A percentile compares a stretch with the other conserved stretches of the same genome.
Evolutionary conservation across 2,113 vertebrate genomes (phyloP).

Genomic region (Chiloscyllium plagiosum): DNA sequence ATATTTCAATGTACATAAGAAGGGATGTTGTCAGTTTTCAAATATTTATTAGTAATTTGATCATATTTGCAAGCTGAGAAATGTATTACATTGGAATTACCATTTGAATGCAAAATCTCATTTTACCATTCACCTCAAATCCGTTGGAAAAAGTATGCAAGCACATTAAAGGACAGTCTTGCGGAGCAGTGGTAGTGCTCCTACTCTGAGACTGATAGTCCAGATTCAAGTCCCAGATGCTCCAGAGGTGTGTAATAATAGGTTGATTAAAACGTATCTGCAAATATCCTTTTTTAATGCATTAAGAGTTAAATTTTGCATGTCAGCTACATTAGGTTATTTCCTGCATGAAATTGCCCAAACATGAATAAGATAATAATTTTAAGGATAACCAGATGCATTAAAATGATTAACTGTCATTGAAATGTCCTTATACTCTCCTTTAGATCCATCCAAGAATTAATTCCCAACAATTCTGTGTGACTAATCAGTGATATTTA

Average conservation of each 20-base stretch:
- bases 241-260: no score
- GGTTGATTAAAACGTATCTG: no score
- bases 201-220: no score
- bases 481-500: constrained; percentile 22
- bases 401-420: constrained; percentile 34
- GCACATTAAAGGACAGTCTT: no score
- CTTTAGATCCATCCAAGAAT: not conserved
- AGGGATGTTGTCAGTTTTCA: not conserved
- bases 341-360: constrained; percentile 15
- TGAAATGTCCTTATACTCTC: not conserved
- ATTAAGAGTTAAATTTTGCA: not conserved
- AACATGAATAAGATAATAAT: constrained; percentile 11
- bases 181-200: no score
- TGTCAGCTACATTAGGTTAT: not conserved
- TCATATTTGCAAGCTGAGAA: not conserved
- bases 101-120: no score
- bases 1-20: not conserved
- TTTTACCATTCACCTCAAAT: not conserved
- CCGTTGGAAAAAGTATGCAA: no score
- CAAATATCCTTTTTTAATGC: no score
- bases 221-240: no score
- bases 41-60: not conserved
- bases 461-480: constrained; percentile 6
- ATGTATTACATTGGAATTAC: not conserved
- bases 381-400: not conserved